phyloP scores from a whole-genome alignment of 1,140 invertebrate genomes.

The Drosophila nebulosa region DNA sequence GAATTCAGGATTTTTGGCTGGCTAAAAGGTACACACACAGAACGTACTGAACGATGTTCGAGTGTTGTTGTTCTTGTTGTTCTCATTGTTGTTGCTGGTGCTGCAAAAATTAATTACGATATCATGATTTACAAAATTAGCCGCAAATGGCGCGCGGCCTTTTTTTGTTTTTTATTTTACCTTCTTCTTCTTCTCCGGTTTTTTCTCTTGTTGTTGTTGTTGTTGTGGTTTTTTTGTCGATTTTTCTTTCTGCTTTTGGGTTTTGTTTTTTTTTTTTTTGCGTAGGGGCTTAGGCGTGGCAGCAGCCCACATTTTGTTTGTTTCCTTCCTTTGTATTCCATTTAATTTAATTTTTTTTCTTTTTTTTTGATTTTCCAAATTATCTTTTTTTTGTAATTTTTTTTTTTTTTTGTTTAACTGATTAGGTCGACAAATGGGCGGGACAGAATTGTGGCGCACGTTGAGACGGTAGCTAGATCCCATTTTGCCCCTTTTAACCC shows the following conservation, averaged over 20 bases:
- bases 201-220: too few species aligned
- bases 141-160: constrained; percentile 71
- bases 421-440: constrained; percentile 7
- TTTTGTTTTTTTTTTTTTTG: not conserved
- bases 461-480: too few species aligned
- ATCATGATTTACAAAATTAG: constrained; percentile 79
- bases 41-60: not conserved
- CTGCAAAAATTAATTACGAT: constrained; percentile 79
- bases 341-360: not conserved
- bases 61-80: not conserved
- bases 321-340: not conserved
- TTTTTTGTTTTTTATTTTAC: constrained; percentile 25
- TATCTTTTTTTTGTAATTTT: not conserved
- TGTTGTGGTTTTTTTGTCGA: not conserved
- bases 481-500: too few species aligned
- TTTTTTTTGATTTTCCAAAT: not conserved
- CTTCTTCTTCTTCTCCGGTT: too few species aligned
- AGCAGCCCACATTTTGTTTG: not conserved
- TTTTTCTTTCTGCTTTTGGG: not conserved
- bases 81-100: constrained; percentile 32
- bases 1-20: constrained; percentile 63
- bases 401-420: not conserved
- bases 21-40: constrained; percentile 33
- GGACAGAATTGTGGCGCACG: too few species aligned
- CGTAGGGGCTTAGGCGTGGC: constrained; percentile 23